Evolutionary conservation across 2,888 invertebrate species (phyloP).

Genomic region (Tetranychus piercei): DNA sequence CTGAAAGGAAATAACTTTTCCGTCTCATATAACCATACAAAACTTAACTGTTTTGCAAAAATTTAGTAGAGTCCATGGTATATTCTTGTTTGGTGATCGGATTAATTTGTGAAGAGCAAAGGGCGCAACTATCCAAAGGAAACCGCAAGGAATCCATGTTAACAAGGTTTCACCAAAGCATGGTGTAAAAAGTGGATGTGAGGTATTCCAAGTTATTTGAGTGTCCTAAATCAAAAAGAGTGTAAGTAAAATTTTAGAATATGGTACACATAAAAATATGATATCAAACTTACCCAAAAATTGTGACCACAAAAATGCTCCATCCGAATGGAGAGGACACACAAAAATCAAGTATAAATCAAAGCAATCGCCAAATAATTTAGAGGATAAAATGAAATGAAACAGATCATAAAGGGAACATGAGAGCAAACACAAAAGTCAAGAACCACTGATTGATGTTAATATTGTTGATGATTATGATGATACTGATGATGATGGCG

Average conservation of each 20-base stretch:
- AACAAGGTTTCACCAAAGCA: slow-evolving; percentile 82
- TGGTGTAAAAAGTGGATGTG: slow-evolving; percentile 61
- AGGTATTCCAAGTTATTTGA: slow-evolving; percentile 54
- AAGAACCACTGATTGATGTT: background rate
- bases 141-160: slow-evolving; percentile 69
- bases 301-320: slow-evolving; percentile 10
- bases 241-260: background rate
- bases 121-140: slow-evolving; percentile 55
- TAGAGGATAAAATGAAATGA: background rate
- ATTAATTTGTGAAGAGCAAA: slow-evolving; percentile 39
- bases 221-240: slow-evolving; percentile 42
- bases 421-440: background rate
- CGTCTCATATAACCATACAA: background rate
- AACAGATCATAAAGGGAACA: background rate
- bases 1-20: too few species aligned
- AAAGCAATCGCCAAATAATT: background rate
- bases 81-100: background rate
- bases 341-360: background rate
- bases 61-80: slow-evolving; percentile 24
- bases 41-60: slow-evolving; percentile 19
- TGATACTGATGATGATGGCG: background rate
- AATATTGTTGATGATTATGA: background rate
- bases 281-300: slow-evolving; percentile 6
- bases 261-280: background rate
- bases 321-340: background rate